Evolutionary conservation across 2,797 vertebrate species (phyloP), one percentile per base, ranked within the genome.

Genomic region (Ciconia nigra): DNA sequence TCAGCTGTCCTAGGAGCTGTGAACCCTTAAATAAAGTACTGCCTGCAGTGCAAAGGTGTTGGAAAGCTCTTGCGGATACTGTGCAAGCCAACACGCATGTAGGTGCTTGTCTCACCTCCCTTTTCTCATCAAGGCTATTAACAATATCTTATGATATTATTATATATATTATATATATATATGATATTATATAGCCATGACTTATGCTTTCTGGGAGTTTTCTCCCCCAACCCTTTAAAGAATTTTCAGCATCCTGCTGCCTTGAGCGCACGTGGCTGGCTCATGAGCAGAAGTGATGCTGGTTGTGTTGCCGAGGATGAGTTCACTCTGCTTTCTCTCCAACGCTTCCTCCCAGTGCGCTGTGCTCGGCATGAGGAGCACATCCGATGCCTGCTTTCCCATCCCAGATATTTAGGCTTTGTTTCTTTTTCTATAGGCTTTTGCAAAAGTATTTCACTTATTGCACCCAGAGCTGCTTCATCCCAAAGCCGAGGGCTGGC

Each of bases 221-320:
- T 79, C 49, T 88, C 19, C 31, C 37, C 46, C 29, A 59, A 1
- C 3, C 18, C 10, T 65, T 47, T 69, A 41, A 41, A 80, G 44
- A 44, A 16, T 3, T 42, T 47, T 51, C 58, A 41, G n/a, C 42
- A 28, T 66, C 76, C 51, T 10, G 2, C 62, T 82, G 74, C 87
- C 67, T 54, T 5, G 2, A 37, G 62, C 1, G 2, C 63, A 21
- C 0, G 2, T 54, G 42, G 25, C 25, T 1, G 1, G 52, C 47
- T 54, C 3, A 0, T 16, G 21, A 39, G 41, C 31, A 24, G 66
- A 10, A 8, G 2, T 2, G 20, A 24, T 39, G 59, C 69, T 15
- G 8, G 7, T 35, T 9, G 35, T 4, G 33, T 62, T 62, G 54
- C 22, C 1, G 16, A 69, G 61, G 55, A 31, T 21, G 39, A 58